phyloP scores from a whole-genome alignment of 2,113 vertebrate genomes.

The Phaethornis superciliosus region DNA sequence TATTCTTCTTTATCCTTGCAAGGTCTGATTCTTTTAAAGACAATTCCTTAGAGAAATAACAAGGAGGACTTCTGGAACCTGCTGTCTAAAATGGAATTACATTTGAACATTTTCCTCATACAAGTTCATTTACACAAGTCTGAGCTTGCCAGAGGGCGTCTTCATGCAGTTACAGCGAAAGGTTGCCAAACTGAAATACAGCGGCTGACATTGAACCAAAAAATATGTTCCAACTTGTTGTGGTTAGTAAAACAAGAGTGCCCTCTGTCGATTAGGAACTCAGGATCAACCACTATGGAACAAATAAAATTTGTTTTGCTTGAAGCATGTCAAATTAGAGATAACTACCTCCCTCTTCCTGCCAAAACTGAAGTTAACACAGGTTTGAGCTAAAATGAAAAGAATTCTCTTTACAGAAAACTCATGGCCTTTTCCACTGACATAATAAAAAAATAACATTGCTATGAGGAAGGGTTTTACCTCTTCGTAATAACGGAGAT shows the following conservation, averaged over 20 bases:
- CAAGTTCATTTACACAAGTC: background rate
- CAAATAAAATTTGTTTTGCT: background rate
- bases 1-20: background rate
- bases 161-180: background rate
- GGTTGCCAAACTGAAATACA: background rate
- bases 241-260: conserved; percentile 69
- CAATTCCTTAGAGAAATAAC: background rate
- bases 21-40: background rate
- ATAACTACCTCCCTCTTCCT: background rate
- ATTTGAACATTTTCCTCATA: background rate
- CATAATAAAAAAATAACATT: background rate
- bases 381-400: background rate
- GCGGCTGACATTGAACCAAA: background rate
- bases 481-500: conserved; percentile 90
- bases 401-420: background rate
- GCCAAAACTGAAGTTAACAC: background rate
- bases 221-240: background rate
- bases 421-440: background rate
- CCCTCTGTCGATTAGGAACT: conserved; percentile 64
- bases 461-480: conserved; percentile 71
- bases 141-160: background rate
- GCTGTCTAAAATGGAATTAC: background rate
- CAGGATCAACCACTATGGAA: background rate
- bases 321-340: background rate
- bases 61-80: background rate